Conservation (phyloP, 2,888 invertebrate genomes). For the Anorthoa munda region DNA sequence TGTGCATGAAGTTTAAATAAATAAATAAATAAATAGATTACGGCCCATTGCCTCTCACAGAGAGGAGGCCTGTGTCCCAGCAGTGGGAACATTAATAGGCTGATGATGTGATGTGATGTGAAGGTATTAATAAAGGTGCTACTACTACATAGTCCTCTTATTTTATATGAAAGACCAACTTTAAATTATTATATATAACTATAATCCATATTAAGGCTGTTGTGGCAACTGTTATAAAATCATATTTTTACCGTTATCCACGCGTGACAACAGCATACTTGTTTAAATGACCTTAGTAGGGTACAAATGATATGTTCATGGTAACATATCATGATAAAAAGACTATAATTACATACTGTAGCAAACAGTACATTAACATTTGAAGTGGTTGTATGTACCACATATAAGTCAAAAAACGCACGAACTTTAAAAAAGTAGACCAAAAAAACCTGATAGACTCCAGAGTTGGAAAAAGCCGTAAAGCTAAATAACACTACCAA, state of each 20-base stretch:
- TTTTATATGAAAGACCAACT: too few relatives aligned
- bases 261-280: slow-evolving; percentile 21
- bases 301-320: not conserved
- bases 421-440: not conserved
- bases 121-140: too few relatives aligned
- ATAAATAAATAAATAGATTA: too few relatives aligned
- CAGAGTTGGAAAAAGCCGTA: not conserved
- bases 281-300: slow-evolving; percentile 16
- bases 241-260: slow-evolving; percentile 13
- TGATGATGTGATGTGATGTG: too few relatives aligned
- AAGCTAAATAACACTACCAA: not conserved
- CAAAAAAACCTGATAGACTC: not conserved
- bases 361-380: not conserved
- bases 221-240: not conserved
- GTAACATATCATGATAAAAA: not conserved
- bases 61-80: too few relatives aligned
- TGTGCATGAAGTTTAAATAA: too few relatives aligned
- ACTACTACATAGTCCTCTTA: too few relatives aligned
- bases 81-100: too few relatives aligned
- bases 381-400: not conserved
- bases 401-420: not conserved
- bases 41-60: too few relatives aligned
- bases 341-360: not conserved
- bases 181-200: too few relatives aligned
- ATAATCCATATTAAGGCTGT: not conserved